Conservation (phyloP, 2,113 vertebrate genomes). For the Hippocampus mohnikei region DNA sequence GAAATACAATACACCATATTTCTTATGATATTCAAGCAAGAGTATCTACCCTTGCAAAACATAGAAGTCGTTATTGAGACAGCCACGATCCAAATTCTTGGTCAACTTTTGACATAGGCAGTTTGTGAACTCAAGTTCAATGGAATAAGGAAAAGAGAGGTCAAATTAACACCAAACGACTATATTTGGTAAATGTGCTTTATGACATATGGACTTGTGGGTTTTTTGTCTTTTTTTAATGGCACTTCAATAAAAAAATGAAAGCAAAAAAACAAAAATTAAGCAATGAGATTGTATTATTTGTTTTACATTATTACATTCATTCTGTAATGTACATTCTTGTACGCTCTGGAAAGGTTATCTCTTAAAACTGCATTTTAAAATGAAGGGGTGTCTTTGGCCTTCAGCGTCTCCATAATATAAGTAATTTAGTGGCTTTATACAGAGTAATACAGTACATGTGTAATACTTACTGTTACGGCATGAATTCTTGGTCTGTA, state of each 20-base stretch:
- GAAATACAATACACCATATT: neutral
- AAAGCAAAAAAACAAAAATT: slow-evolving; percentile 34
- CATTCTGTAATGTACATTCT: slow-evolving; percentile 62
- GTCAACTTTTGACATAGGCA: neutral
- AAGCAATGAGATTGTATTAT: slow-evolving; percentile 54
- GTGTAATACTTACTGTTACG: slow-evolving; percentile 47
- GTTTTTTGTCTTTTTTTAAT: slow-evolving; percentile 5
- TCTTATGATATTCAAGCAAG: neutral
- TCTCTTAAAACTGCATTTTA: slow-evolving; percentile 42
- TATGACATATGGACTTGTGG: slow-evolving; percentile 1
- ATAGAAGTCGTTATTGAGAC: too few species aligned
- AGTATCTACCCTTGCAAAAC: too few species aligned
- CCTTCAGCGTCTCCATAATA: slow-evolving; percentile 59
- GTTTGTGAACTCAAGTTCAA: slow-evolving; percentile 5
- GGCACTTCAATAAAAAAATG: slow-evolving; percentile 35
- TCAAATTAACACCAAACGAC: slow-evolving; percentile 9
- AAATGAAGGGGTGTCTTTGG: slow-evolving; percentile 65
- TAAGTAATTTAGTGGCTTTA: slow-evolving; percentile 48
- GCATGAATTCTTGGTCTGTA: slow-evolving; percentile 51
- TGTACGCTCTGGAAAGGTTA: slow-evolving; percentile 53
- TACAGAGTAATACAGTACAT: slow-evolving; percentile 36
- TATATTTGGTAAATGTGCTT: slow-evolving; percentile 5
- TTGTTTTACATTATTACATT: slow-evolving; percentile 60
- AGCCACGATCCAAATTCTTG: neutral
- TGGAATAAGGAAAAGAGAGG: slow-evolving; percentile 29